Conservation (phyloP, 2,888 invertebrate genomes). For the Diadegma fenestrale region DNA sequence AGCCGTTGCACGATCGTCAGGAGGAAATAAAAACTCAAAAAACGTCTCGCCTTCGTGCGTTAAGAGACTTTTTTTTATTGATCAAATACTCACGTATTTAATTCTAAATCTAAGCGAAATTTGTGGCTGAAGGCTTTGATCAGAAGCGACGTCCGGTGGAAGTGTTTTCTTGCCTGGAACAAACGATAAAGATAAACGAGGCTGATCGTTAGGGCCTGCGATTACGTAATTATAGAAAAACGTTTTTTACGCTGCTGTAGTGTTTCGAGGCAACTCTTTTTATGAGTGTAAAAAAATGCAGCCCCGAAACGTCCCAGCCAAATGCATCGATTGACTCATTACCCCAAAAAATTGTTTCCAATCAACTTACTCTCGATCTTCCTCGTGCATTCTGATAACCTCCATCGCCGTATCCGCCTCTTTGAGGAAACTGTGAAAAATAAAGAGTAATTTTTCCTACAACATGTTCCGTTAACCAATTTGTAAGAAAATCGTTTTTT, state of each 20-base stretch:
- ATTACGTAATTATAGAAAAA: not conserved
- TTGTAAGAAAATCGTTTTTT: too few species aligned
- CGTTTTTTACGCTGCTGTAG: not conserved
- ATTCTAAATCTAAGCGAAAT: conserved; percentile 97
- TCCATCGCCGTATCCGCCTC: conserved; percentile 85
- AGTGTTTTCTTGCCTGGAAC: conserved; percentile 95
- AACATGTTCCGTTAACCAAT: not conserved
- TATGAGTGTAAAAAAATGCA: too few species aligned
- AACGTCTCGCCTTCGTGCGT: too few species aligned
- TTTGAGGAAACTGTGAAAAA: conserved; percentile 80
- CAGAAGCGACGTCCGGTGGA: conserved; percentile 96
- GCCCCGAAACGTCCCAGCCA: too few species aligned
- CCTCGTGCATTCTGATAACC: conserved; percentile 85
- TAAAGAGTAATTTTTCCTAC: conserved; percentile 56
- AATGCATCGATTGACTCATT: not conserved
- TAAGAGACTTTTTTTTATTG: not conserved
- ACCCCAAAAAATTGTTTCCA: not conserved
- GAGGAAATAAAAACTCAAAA: not conserved
- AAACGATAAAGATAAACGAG: conserved; percentile 34
- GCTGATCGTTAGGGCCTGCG: not conserved
- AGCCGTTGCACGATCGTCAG: not conserved
- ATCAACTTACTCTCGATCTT: conserved; percentile 86
- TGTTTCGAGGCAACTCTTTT: too few species aligned
- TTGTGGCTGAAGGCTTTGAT: conserved; percentile 99
- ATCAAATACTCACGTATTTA: conserved; percentile 94